A percentile compares a stretch with the other conserved stretches of the same genome.
Conservation (phyloP, 2,113 vertebrate genomes). For the Pollimyrus isidori region DNA sequence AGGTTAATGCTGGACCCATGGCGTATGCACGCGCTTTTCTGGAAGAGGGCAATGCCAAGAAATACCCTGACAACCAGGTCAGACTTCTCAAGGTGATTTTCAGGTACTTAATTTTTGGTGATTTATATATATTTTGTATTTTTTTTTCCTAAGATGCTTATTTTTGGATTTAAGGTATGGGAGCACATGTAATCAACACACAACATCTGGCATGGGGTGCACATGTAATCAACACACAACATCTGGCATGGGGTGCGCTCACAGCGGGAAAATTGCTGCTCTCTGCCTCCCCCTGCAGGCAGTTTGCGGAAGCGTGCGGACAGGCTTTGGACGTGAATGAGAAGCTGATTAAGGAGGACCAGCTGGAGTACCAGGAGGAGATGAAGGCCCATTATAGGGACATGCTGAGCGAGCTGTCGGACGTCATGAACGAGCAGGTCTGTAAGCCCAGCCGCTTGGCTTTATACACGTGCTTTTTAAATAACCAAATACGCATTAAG, state of each 20-base stretch:
- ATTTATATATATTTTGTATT: background rate
- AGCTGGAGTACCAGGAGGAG: conserved; percentile 96
- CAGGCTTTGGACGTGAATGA: conserved; percentile 91
- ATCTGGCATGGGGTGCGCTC: background rate
- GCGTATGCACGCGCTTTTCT: conserved; percentile 93
- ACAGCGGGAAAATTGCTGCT: no score
- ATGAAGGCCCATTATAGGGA: conserved; percentile 92
- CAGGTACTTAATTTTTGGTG: conserved; percentile 64
- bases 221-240: no score
- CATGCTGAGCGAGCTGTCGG: conserved; percentile 85
- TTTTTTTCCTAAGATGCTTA: background rate
- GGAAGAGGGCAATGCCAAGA: conserved; percentile 94
- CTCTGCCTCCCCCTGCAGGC: conserved; percentile 57
- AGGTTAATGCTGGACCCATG: conserved; percentile 98
- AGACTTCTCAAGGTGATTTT: conserved; percentile 96
- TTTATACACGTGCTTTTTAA: background rate
- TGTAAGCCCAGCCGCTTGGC: conserved; percentile 28
- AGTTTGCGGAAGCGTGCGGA: conserved; percentile 93
- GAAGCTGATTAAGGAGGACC: conserved; percentile 94
- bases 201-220: background rate
- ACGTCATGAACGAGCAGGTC: conserved; percentile 95
- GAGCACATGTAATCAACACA: background rate
- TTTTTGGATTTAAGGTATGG: background rate
- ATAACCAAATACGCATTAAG: background rate
- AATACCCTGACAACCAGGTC: conserved; percentile 96